A percentile compares a stretch with the other conserved stretches of the same genome.
phyloP scores from a whole-genome alignment of 1,140 invertebrate species.

The Hylyphantes graminicola region DNA sequence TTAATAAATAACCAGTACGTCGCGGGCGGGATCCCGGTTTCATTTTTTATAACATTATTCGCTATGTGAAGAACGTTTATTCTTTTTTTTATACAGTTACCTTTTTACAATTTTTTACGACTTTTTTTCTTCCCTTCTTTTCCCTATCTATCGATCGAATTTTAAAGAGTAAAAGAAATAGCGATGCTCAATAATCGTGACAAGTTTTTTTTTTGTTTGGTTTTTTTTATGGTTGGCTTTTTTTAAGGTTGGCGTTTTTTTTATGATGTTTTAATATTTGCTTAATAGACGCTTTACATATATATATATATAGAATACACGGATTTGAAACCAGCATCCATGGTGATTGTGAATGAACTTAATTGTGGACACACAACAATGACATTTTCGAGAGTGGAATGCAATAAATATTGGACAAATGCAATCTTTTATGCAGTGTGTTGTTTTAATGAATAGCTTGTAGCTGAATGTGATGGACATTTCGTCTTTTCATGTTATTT shows the following conservation, averaged over 20 bases:
- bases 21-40: neutral
- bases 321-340: neutral
- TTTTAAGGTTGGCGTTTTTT: neutral
- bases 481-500: too few relatives aligned
- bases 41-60: constrained; percentile 40
- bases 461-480: too few relatives aligned
- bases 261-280: constrained; percentile 41
- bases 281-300: constrained; percentile 38
- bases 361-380: too few relatives aligned
- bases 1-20: constrained; percentile 46
- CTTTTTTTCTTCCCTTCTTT: constrained; percentile 13
- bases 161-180: constrained; percentile 51
- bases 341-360: neutral
- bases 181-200: constrained; percentile 39
- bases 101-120: constrained; percentile 14
- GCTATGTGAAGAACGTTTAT: constrained; percentile 20
- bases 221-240: too few relatives aligned
- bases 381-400: too few relatives aligned
- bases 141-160: constrained; percentile 38
- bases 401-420: too few relatives aligned
- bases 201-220: neutral
- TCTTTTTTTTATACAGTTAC: constrained; percentile 36
- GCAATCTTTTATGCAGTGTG: too few relatives aligned
- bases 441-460: too few relatives aligned
- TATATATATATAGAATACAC: neutral